Evolutionary conservation across 1,140 invertebrate species (phyloP).

Genomic region (Drosophila novamexicana): DNA sequence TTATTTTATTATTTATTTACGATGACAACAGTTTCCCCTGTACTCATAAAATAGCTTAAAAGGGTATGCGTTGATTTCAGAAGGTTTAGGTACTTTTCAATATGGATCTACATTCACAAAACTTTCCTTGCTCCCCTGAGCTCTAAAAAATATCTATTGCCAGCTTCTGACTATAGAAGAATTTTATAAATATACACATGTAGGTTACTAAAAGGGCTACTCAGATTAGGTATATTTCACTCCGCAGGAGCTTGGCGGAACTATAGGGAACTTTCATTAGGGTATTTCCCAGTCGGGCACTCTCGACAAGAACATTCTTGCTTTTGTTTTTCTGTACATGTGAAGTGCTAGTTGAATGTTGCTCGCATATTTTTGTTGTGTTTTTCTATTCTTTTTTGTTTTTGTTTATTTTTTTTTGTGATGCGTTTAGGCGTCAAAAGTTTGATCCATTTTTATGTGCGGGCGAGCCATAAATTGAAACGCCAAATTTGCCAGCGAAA

Average conservation of each 20-base stretch:
- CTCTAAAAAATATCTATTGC: no score
- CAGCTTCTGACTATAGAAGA: no score
- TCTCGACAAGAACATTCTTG: not conserved
- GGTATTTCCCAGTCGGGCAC: not conserved
- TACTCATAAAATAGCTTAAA: no score
- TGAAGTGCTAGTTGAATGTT: slow-evolving; percentile 6
- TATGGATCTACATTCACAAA: no score
- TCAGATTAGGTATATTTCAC: no score
- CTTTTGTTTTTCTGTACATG: not conserved
- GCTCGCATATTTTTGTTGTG: slow-evolving; percentile 15
- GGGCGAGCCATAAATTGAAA: slow-evolving; percentile 40
- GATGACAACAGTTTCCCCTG: slow-evolving; percentile 59
- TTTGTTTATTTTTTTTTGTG: slow-evolving; percentile 21
- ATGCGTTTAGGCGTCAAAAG: slow-evolving; percentile 49
- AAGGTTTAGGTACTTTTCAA: no score
- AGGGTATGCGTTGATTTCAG: not conserved
- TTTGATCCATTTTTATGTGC: slow-evolving; percentile 73
- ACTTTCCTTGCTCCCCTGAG: no score
- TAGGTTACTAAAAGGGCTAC: no score
- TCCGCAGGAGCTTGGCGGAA: no score
- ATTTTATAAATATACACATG: no score
- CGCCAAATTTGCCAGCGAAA: slow-evolving; percentile 42
- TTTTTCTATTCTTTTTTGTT: slow-evolving; percentile 19
- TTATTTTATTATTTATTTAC: slow-evolving; percentile 61
- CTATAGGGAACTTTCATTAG: not conserved